Conservation (phyloP, 2,113 vertebrate genomes). For the Alosa alosa region DNA sequence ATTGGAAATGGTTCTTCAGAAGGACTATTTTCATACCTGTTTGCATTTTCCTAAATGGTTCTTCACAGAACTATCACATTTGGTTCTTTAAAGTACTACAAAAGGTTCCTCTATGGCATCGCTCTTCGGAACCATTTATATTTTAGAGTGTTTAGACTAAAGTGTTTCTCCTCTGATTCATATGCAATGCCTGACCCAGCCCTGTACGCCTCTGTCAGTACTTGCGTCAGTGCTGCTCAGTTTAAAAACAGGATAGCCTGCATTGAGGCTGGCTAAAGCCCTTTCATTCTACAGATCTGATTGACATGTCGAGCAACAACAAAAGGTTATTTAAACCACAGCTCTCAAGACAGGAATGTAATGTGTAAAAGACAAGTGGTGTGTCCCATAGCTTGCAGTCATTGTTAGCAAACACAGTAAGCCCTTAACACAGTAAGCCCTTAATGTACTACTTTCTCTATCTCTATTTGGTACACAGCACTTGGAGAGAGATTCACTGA, state of each 20-base stretch:
- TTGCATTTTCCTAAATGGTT: too few species aligned
- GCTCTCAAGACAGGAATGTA: not conserved
- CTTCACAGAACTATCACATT: too few species aligned
- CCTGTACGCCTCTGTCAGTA: not conserved
- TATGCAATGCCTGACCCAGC: not conserved
- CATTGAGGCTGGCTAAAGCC: not conserved
- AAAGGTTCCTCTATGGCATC: too few species aligned
- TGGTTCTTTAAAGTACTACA: too few species aligned
- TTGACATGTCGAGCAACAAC: not conserved
- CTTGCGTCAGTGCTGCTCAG: too few species aligned
- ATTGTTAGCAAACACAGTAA: not conserved
- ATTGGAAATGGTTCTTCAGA: too few species aligned
- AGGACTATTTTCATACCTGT: too few species aligned
- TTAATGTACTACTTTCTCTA: too few species aligned
- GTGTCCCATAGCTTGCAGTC: not conserved
- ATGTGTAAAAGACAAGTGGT: too few species aligned
- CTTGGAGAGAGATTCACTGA: not conserved
- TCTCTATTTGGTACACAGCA: not conserved
- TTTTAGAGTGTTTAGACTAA: not conserved
- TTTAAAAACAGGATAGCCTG: not conserved
- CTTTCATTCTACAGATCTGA: not conserved
- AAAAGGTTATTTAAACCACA: not conserved
- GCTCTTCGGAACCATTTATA: too few species aligned
- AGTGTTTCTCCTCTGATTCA: not conserved
- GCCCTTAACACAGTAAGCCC: too few species aligned